Evolutionary conservation across 2,888 invertebrate species (phyloP), one percentile per base, ranked within the genome.

Genomic region (Orthosia gothica): DNA sequence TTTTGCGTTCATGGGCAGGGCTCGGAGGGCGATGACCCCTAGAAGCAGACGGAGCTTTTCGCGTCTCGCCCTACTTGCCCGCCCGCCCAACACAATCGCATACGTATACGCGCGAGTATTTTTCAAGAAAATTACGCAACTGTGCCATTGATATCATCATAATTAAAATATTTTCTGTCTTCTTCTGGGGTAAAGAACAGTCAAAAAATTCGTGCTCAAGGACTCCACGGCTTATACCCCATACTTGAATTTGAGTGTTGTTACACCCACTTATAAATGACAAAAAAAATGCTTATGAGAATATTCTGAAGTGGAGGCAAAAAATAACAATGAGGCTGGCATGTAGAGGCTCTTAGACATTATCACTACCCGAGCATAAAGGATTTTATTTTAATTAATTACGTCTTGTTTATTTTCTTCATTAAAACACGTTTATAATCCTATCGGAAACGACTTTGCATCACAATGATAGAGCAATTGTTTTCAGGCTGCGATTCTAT

Each of bases 31-130:
- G 92, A 92, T 94, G 96, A 96, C 95, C 96, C 92, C 91, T 89
- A 89, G 89, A 88, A 84, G 92, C 93, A 95, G 95, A 94, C 95
- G 94, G 82, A 93, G 95, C 93, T 93, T 95, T 94, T 94, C 94
- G 93, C 95, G 93, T 94, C 94, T 93, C 95, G 95, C 94, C 95
- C 95, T 95, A 95, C 92, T 94, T 94, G 94, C 92, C 82, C 91
- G 90, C 92, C 94, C 94, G 94, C 93, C 94, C 92, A 81, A 90
- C 90, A 89, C 89, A 89, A 87, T 88, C 85, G 81, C 87, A 88
- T 69, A 78, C 58, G 70, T 64, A n/a, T n/a, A 76, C 83, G 81
- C 74, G 63, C 62, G 78, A 59, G 74, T 76, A 83, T 82, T 84
- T 79, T 82, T 64, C 69, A 70, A 68, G 72, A 72, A 77, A 65